Evolutionary conservation across 2,888 invertebrate species (phyloP).

Genomic region (Diaphora mendica): DNA sequence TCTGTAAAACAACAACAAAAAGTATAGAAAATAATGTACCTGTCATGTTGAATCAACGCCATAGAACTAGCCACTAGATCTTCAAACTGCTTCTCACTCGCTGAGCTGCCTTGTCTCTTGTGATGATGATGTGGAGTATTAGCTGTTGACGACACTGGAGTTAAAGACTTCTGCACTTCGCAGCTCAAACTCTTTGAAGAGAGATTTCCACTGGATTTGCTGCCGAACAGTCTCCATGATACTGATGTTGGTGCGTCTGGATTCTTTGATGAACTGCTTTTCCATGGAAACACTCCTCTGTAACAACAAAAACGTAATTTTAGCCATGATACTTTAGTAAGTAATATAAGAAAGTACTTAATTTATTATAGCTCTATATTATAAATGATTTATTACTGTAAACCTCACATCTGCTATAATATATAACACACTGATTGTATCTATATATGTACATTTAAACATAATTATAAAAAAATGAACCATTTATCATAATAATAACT

Average conservation of each 20-base stretch:
- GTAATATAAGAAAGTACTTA: neutral
- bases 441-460: neutral
- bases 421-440: neutral
- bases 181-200: constrained; percentile 63
- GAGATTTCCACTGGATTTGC: constrained; percentile 76
- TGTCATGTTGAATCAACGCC: constrained; percentile 90
- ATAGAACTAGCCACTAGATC: constrained; percentile 90
- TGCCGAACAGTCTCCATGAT: constrained; percentile 77
- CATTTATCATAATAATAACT: neutral
- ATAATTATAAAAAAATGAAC: neutral
- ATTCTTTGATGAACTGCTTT: constrained; percentile 73
- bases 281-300: constrained; percentile 87
- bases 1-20: too few species aligned
- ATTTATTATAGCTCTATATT: neutral
- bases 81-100: constrained; percentile 85
- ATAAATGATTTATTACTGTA: neutral
- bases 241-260: constrained; percentile 65
- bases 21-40: constrained; percentile 68
- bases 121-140: constrained; percentile 78
- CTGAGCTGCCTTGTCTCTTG: constrained; percentile 80
- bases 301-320: constrained; percentile 59
- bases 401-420: neutral
- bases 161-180: constrained; percentile 71
- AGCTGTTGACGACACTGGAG: constrained; percentile 73
- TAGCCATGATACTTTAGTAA: neutral